Evolutionary conservation across 2,888 invertebrate species (phyloP), one percentile per base, ranked within the genome.

Genomic region (Acholoe squamosa): DNA sequence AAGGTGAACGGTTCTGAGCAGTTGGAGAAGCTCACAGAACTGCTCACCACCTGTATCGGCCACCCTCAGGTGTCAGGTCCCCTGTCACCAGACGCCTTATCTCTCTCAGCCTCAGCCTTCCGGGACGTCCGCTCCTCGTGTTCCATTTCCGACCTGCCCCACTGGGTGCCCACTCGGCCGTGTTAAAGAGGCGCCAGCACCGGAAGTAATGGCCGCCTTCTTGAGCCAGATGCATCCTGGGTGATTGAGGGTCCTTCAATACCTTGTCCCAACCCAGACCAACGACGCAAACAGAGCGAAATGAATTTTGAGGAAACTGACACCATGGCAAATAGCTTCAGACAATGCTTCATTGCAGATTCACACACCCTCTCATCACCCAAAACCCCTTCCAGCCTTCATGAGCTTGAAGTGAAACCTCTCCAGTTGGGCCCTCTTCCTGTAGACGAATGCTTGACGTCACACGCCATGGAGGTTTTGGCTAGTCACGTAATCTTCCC

Each of bases 151-250:
- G 28, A 71, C 71, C 71, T 28, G 71, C 71, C 71, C 71, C 71
- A 71, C 28, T 71, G 71, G 71, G 28, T 25, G 28, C 71, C 71
- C 71, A 71, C 71, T 28, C 71, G 31, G 28, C 71, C 71, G 25
- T 71, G 71, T 28, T 28, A 25, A 25, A 61, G 71, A 31, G 28
- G 28, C 71, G 25, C 71, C 14, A 22, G 25, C 28, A n/a, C 71
- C 71, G 71, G 71, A 71, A 71, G 71, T 28, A 71, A 31, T 28
- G 31, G 71, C 28, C 31, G 71, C 71, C 71, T 28, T 71, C 71
- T 71, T 71, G 71, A 3, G 71, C 71, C 71, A 71, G 71, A 71
- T 71, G 71, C 25, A 71, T 71, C 71, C 71, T 71, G 71, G 71
- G 71, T 71, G 71, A 71, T 71, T 22, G 71, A 71, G 71, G 28